A percentile compares a stretch with the other conserved stretches of the same genome.
These are phyloP conservation scores for Cotesia typhae DNA, from an alignment of 1,140 invertebrate genomes.

Conservation along the genomic window DNA sequence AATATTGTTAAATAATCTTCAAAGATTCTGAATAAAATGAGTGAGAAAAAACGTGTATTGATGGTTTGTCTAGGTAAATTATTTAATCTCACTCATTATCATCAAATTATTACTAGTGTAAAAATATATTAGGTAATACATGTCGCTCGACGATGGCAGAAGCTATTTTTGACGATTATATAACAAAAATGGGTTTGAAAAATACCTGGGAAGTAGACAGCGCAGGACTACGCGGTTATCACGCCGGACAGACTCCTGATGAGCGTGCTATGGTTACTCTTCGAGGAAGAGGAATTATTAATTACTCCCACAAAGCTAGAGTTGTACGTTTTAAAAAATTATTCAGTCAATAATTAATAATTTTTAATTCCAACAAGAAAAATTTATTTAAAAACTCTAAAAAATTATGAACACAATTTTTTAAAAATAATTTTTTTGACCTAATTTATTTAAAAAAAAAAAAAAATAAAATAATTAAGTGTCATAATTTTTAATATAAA, in stretches of 20 bases:
- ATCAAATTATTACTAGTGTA: no score
- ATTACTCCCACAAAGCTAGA: constrained; percentile 79
- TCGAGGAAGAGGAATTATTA: constrained; percentile 73
- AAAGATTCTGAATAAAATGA: neutral
- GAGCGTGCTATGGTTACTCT: constrained; percentile 76
- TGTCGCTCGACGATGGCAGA: constrained; percentile 96
- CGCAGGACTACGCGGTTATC: constrained; percentile 85
- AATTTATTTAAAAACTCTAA: neutral
- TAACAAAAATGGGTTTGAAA: constrained; percentile 70
- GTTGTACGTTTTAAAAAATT: constrained; percentile 65
- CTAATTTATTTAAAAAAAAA: neutral
- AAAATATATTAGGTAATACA: constrained; percentile 63
- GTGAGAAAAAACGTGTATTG: neutral
- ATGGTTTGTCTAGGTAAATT: neutral
- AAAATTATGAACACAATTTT: neutral
- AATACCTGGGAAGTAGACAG: constrained; percentile 87
- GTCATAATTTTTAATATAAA: constrained; percentile 47
- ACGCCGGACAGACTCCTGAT: constrained; percentile 85
- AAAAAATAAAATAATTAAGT: constrained; percentile 11
- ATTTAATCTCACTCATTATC: neutral
- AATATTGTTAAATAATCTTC: neutral
- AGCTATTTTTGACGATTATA: constrained; percentile 81
- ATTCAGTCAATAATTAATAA: no score
- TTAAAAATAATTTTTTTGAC: neutral
- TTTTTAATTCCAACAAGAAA: neutral